Base-by-base conservation (phyloP, 1,140 invertebrate species). In the Sipha flava region DNA sequence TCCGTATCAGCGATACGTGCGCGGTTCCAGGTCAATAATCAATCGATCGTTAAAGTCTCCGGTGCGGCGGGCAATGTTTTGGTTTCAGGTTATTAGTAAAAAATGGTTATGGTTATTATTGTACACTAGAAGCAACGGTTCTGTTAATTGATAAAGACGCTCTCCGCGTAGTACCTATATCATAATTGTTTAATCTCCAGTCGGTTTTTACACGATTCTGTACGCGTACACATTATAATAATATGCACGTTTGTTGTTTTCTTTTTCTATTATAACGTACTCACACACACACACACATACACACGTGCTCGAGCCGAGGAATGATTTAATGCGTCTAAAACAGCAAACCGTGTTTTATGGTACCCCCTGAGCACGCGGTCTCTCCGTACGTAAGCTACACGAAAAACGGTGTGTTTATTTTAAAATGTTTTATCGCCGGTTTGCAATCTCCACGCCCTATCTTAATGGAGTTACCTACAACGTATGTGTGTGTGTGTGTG, bases 241-340 rank as follows among this genome's bases (percentile, higher is more conserved):
- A 43, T 43, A 9, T 43, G 16, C 16, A 62, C n/a, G n/a, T 64
- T 16, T 45, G 7, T 29, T 26, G 10, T 3, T 47, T 26, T 18
- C 18, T 70, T n/a, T 37, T 21, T 29, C n/a, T 70, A 45, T 70
- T 47, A 70, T 45, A 45, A 64, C n/a, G n/a, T 12, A 64, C 16
- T 9, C 16, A 18, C 16, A 64, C 18, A n/a, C 10, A 31, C 1
- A 62, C 37, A 23, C 9, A 9, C 26, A 9, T 4, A 7, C 14
- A 23, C 37, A 14, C 64, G 26, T 16, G 23, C 18, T 18, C 43
- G 4, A 18, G 23, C 7, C 6, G 10, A 45, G 2, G 68, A 72
- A 72, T 72, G 43, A 72, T 72, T 72, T 72, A 72, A 72, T 47
- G 68, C 26, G 18, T 34, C 45, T 49, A 72, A 72, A 49, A 72